Evolutionary conservation across 2,797 vertebrate genomes (phyloP).

Genomic region (Scolopax bukidnonensis): DNA sequence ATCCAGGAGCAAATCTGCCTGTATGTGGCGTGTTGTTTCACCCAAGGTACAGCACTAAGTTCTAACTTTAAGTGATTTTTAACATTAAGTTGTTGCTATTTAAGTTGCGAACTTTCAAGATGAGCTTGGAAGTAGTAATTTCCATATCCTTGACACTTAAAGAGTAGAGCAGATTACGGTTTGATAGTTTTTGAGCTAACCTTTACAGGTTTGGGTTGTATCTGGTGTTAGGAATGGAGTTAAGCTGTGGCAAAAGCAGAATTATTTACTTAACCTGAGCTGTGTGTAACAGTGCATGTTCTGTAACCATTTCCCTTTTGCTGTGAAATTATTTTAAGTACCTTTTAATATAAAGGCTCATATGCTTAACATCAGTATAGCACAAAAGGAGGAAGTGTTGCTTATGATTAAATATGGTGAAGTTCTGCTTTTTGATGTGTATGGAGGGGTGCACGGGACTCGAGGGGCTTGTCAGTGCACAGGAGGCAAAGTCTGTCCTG

Average conservation of each 20-base stretch:
- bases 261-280: not conserved
- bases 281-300: not conserved
- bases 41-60: not conserved
- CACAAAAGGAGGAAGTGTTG: conserved; percentile 7
- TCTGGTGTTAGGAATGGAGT: not conserved
- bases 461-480: not conserved
- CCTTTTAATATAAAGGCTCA: not conserved
- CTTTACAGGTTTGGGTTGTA: not conserved
- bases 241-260: not conserved
- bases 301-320: not conserved
- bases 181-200: not conserved
- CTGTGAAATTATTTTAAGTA: not conserved
- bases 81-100: not conserved
- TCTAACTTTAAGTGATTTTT: not conserved
- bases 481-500: not conserved
- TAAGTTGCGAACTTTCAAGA: not conserved
- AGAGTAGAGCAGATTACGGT: not conserved
- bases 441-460: not conserved
- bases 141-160: not conserved
- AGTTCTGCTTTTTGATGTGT: not conserved
- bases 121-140: not conserved
- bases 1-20: not conserved
- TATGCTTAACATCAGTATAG: not conserved
- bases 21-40: not conserved
- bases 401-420: not conserved